These are phyloP conservation scores for Platypus cylindrus DNA, from an alignment of 2,888 invertebrate genomes.

Conservation along the genomic window DNA sequence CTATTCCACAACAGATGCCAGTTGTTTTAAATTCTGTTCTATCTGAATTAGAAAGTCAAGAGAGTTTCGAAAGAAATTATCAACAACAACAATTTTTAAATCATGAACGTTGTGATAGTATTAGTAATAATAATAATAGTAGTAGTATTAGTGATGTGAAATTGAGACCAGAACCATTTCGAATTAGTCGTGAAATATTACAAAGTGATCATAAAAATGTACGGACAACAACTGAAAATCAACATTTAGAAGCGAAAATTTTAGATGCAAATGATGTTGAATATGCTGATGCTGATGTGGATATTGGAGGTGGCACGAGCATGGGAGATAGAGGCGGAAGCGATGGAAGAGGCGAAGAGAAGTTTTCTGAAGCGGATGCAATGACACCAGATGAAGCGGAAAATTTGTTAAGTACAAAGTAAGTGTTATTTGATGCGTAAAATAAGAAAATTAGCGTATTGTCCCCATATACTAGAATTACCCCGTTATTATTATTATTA, in stretches of 20 bases:
- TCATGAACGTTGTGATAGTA: conserved; percentile 37
- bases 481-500: conserved; percentile 4
- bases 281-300: conserved; percentile 44
- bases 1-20: too few species aligned
- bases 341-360: conserved; percentile 32
- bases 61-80: conserved; percentile 25
- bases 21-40: conserved; percentile 31
- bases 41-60: conserved; percentile 32
- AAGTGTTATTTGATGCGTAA: conserved; percentile 28
- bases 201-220: conserved; percentile 20
- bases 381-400: conserved; percentile 85
- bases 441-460: conserved; percentile 3
- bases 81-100: conserved; percentile 34
- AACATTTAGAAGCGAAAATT: conserved; percentile 40
- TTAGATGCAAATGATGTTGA: conserved; percentile 44
- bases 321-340: conserved; percentile 29
- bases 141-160: conserved; percentile 9
- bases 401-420: conserved; percentile 76
- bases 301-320: conserved; percentile 40
- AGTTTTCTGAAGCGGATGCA: conserved; percentile 38
- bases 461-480: neutral
- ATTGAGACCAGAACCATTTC: conserved; percentile 25
- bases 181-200: conserved; percentile 25
- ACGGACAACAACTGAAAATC: conserved; percentile 24
- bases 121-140: too few species aligned